phyloP scores from a whole-genome alignment of 1,140 invertebrate genomes.

The Sminthurinus signatus region DNA sequence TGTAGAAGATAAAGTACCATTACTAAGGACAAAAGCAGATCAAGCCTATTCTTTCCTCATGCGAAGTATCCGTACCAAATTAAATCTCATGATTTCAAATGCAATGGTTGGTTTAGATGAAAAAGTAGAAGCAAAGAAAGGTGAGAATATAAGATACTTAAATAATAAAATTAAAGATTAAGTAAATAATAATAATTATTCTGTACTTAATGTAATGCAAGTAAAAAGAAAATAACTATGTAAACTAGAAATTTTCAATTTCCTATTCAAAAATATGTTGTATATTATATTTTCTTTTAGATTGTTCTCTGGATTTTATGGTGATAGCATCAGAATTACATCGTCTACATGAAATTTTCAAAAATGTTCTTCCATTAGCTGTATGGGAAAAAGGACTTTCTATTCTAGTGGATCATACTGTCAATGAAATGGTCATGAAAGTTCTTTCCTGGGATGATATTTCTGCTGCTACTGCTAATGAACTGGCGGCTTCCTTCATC shows the following conservation, averaged over 20 bases:
- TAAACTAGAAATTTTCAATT: too few species aligned
- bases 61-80: slow-evolving; percentile 58
- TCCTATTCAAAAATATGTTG: neutral
- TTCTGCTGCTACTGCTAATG: slow-evolving; percentile 54
- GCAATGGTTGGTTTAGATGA: slow-evolving; percentile 64
- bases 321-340: slow-evolving; percentile 22
- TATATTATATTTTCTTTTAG: slow-evolving; percentile 13
- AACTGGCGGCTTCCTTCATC: slow-evolving; percentile 54
- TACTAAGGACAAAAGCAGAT: slow-evolving; percentile 46
- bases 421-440: slow-evolving; percentile 55
- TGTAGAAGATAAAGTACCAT: slow-evolving; percentile 47
- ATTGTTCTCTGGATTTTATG: slow-evolving; percentile 25
- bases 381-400: slow-evolving; percentile 45
- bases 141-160: too few species aligned
- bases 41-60: slow-evolving; percentile 57
- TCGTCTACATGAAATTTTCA: slow-evolving; percentile 25
- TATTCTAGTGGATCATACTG: slow-evolving; percentile 56
- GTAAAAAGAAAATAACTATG: too few species aligned
- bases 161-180: too few species aligned
- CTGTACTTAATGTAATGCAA: too few species aligned
- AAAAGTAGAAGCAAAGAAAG: slow-evolving; percentile 62
- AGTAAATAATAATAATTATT: too few species aligned
- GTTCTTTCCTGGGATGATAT: slow-evolving; percentile 61
- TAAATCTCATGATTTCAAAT: slow-evolving; percentile 62
- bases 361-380: slow-evolving; percentile 23